Base-by-base conservation (phyloP, 1,140 invertebrate genomes). In the Matsumurasca onukii region DNA sequence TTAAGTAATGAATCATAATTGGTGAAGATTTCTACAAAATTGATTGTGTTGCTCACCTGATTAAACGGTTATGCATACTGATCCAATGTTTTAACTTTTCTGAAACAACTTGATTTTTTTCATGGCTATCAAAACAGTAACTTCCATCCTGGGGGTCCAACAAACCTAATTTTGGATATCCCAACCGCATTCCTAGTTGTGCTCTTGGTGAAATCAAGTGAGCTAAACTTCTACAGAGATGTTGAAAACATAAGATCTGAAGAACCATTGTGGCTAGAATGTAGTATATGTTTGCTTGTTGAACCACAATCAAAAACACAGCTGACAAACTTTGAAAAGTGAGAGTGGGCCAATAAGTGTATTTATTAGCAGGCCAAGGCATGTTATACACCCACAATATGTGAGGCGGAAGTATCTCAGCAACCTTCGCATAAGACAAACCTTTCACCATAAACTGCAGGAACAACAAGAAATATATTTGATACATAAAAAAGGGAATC, bases 251-350 rank as follows among this genome's bases (percentile, higher is more conserved):
- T 12, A 59, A 12, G 2, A 24, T 59, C 30, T 59, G 55, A 12
- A 59, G 25, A n/a, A 59, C 30, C 55, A 59, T 59, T 27, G 30
- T 59, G 25, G 55, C 30, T 27, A 59, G 12, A 9, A 59, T 5
- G 30, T 59, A 59, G 55, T 59, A 59, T 22, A 27, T 2, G 55
- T 59, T 59, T 5, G 55, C 55, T 59, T 59, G 55, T 27, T 59
- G 55, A 12, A 59, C n/a, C 5, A 59, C 25, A 5, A 27, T 59
- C 55, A 59, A 27, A 22, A 59, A 3, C 2, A 24, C 55, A 27
- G 55, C 30, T 25, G 55, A 59, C 3, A 59, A 13, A 12, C 5
- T 29, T 29, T 59, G 55, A 27, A 59, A 59, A 27, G 24, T 29
- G 13, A 59, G 25, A 25, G 55, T 59, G 3, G 25, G 55, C 55